Percentiles rank a stretch among this genome's conserved stretches.
Conservation (phyloP, 2,797 vertebrate species). For the Fundulus diaphanus region DNA sequence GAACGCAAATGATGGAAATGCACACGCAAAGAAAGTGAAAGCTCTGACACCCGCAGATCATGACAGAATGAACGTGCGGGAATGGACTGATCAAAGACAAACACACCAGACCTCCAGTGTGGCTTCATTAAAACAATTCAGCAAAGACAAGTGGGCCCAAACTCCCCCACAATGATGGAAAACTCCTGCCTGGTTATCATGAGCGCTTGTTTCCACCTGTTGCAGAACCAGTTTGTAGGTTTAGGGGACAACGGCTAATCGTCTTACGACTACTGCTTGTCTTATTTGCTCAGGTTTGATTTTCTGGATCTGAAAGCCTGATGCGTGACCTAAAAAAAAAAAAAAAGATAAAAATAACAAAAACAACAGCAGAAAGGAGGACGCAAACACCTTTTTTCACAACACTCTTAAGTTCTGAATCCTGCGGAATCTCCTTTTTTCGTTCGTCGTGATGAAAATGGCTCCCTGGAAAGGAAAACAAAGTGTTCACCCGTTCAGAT, state of each 20-base stretch:
- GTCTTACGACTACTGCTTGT: neutral
- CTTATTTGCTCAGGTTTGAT: no score
- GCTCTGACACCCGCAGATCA: no score
- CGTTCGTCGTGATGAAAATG: no score
- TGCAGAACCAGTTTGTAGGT: neutral
- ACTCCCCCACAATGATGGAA: neutral
- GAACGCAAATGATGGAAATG: no score
- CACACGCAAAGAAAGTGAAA: no score
- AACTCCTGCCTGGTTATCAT: neutral
- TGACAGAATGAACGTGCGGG: neutral
- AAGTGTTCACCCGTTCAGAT: neutral
- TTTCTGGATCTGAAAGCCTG: neutral
- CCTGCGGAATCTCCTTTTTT: neutral
- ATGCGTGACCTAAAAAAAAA: neutral
- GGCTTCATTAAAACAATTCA: neutral
- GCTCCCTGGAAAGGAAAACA: neutral
- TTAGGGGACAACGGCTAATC: neutral
- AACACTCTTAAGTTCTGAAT: neutral
- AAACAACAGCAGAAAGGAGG: no score
- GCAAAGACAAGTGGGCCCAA: neutral
- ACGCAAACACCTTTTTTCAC: neutral
- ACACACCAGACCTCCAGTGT: neutral
- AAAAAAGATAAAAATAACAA: neutral
- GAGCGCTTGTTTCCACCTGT: neutral
- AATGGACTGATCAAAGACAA: neutral